Base-by-base conservation (phyloP, 2,113 vertebrate genomes). In the Nanorana parkeri region DNA sequence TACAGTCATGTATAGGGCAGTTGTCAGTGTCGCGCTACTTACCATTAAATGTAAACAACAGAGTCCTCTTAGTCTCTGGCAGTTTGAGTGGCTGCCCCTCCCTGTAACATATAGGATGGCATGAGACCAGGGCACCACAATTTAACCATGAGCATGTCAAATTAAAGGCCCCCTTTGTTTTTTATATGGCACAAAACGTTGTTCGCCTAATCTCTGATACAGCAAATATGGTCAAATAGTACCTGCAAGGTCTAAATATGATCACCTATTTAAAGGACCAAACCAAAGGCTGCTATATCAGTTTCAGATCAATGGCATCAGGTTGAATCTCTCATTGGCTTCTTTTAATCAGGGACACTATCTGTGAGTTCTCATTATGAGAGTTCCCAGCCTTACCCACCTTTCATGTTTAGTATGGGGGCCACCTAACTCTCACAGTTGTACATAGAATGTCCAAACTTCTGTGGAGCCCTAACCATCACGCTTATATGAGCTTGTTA, bases 11-110 rank as follows among this genome's bases (percentile, higher is more conserved):
- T 24, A 63, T 21, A 19, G 17, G 2, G 20, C 4, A 32, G 2
- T 2, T 20, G 3, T 3, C 3, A 32, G 29, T 3, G 29, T 20
- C 26, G 1, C 3, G 19, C 5, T 3, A 83, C 90, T 94, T 91
- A 99, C 97, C 98, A 19, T 97, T 99, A 95, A 99, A 98, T 96
- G 97, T 99, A 97, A 99, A 99, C 96, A 98, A 82, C 86, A 99
- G 93, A 61, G 98, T 96, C 92, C 96, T 97, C 93, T 98, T 99
- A 83, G 98, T 99, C 86, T 99, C 98, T 1, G 98, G 97, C 85
- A 99, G 95, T 94, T 99, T 99, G 88, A 99, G 94, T 79, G 97
- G 97, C 91, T 99, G 98, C 85, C 98, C 98, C 90, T 99, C 98
- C 92, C 98, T 99, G 86, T 71, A 16, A 86, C 17, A 87, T 82